Base-by-base conservation (phyloP, 2,888 invertebrate species). In the Anoplius nigerrimus region DNA sequence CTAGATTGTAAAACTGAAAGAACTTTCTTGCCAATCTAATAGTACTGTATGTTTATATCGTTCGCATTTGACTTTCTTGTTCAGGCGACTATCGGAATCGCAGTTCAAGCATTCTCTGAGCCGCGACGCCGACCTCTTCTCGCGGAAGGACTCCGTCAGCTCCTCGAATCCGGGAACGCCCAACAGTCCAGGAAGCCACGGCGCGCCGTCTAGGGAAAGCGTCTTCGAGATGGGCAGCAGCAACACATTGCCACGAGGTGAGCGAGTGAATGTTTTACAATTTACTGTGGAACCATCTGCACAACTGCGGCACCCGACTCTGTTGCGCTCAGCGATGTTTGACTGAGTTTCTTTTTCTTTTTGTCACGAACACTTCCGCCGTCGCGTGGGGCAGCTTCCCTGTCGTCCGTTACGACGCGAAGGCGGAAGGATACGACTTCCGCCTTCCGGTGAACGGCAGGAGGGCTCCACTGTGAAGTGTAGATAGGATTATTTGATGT, bases 191-290 rank as follows among this genome's bases (percentile, higher is more conserved):
- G 85, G 84, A 13, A 65, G 82, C 43, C 82, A 81, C 1, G 78
- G 73, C 13, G 81, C 84, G 20, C 73, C 86, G 5, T 83, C 86
- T 16, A 81, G 86, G 22, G 88, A 87, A 13, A 87, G 82, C 61
- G 77, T 87, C 21, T 87, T 87, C 62, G 88, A 88, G 53, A 82
- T 83, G 67, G 87, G 88, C 48, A 86, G 82, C 78, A n/a, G 34
- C 34, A 88, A 86, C 70, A 88, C 87, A 42, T 82, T 87, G 61
- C 88, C 88, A 59, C 81, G 87, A 86, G 88, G 88, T 88, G 83
- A 88, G 88, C 78, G 74, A 78, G 76, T 78, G 74, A 64, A 69
- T 66, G 59, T 69, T 72, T 57, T 72, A 75, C 79, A 76, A 75
- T 79, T 82, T 73, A 79, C 75, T 72, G 79, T 80, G 77, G 80